Conservation (phyloP, 2,113 vertebrate species). For the Dolichallabes microphthalmus region DNA sequence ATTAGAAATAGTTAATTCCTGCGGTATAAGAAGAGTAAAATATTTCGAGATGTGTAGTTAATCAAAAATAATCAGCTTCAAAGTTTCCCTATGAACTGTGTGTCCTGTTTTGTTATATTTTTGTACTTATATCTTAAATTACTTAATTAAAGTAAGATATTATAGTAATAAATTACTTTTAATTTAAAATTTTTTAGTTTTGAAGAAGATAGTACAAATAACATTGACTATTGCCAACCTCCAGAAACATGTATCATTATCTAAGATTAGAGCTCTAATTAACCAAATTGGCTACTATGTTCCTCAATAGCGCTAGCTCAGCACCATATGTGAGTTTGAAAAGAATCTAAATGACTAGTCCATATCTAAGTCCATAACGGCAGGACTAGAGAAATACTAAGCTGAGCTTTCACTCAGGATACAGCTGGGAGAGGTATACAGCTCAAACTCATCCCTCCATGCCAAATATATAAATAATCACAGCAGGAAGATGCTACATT, state of each 20-base stretch:
- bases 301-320: constrained; percentile 8
- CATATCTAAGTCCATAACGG: constrained; percentile 5
- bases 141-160: background rate
- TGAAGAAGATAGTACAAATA: background rate
- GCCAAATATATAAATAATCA: background rate
- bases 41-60: background rate
- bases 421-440: background rate
- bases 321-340: constrained; percentile 17
- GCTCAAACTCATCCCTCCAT: background rate
- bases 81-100: background rate
- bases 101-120: background rate
- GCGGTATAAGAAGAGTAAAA: background rate
- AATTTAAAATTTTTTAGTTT: too few species aligned
- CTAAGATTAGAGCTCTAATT: background rate
- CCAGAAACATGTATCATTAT: background rate
- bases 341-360: background rate
- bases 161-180: background rate
- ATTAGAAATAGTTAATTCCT: background rate
- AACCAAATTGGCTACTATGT: constrained; percentile 5
- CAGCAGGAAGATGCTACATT: constrained; percentile 15
- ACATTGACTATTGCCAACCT: background rate
- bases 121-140: background rate
- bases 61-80: background rate
- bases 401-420: constrained; percentile 5
- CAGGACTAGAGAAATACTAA: background rate